Evolutionary conservation across 1,140 invertebrate species (phyloP).

Genomic region (Whitmania pigra): DNA sequence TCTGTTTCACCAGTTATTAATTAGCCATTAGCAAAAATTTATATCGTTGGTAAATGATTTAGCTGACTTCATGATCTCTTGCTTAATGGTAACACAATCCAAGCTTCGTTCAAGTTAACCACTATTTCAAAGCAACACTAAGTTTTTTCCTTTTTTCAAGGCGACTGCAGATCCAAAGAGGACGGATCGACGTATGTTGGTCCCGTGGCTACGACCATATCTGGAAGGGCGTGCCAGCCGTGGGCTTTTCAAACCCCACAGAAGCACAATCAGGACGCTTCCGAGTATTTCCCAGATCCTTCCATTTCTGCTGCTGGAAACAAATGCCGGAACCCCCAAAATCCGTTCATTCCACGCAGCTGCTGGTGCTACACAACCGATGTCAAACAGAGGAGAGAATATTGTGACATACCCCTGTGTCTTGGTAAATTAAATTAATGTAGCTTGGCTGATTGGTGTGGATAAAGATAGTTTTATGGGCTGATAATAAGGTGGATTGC

Average conservation of each 20-base stretch:
- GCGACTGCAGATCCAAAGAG: constrained; percentile 5
- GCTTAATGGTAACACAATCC: no score
- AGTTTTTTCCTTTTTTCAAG: not conserved
- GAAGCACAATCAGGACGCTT: constrained; percentile 9
- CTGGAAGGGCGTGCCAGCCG: constrained; percentile 1
- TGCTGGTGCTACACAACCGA: constrained; percentile 15
- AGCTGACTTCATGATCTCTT: no score
- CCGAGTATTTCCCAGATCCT: constrained; percentile 8
- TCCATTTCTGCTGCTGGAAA: not conserved
- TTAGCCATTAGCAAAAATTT: no score
- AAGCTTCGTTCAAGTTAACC: no score
- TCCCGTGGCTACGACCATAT: not conserved
- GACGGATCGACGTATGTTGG: constrained; percentile 4
- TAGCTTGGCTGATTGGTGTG: not conserved
- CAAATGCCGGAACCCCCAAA: constrained; percentile 10
- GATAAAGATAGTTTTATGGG: not conserved
- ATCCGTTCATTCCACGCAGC: constrained; percentile 10
- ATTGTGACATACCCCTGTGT: constrained; percentile 14
- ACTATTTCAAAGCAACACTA: not conserved
- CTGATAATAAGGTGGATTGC: no score
- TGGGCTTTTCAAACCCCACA: constrained; percentile 2
- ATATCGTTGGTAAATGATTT: no score
- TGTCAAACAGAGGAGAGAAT: constrained; percentile 6
- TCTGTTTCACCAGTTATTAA: no score
- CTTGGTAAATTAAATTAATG: not conserved